These are phyloP conservation scores for Otus sunia DNA, from an alignment of 2,113 vertebrate genomes.

Conservation along the genomic window DNA sequence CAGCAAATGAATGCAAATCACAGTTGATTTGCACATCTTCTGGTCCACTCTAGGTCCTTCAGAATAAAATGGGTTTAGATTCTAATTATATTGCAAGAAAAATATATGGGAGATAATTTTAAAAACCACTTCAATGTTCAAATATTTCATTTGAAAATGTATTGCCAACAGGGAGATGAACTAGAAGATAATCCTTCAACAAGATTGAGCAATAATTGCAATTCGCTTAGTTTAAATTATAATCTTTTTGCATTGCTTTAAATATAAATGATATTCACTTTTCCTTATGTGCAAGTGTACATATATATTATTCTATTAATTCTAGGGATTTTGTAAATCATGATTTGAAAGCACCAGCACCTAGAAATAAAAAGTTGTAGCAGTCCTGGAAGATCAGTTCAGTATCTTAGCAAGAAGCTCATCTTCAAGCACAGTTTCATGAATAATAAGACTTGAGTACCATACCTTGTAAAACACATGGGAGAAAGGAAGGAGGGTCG, in stretches of 20 bases:
- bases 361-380: neutral
- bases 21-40: conserved; percentile 37
- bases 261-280: conserved; percentile 38
- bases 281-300: conserved; percentile 17
- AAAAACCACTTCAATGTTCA: conserved; percentile 56
- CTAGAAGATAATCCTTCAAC: conserved; percentile 63
- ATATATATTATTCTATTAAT: conserved; percentile 54
- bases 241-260: conserved; percentile 57
- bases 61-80: conserved; percentile 56
- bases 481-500: neutral
- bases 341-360: neutral
- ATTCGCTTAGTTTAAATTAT: conserved; percentile 63
- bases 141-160: conserved; percentile 68
- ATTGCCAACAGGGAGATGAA: conserved; percentile 61
- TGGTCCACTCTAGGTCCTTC: conserved; percentile 60
- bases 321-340: conserved; percentile 11
- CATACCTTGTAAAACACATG: neutral
- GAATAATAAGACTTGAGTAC: conserved; percentile 5
- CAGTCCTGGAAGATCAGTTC: neutral
- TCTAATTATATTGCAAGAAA: conserved; percentile 61
- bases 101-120: conserved; percentile 53
- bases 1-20: conserved; percentile 47
- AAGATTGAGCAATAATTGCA: conserved; percentile 64
- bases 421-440: neutral
- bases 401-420: neutral